A percentile compares a stretch with the other conserved stretches of the same genome.
These are phyloP conservation scores for Theretra japonica DNA, from an alignment of 2,888 invertebrate genomes.

Conservation along the genomic window DNA sequence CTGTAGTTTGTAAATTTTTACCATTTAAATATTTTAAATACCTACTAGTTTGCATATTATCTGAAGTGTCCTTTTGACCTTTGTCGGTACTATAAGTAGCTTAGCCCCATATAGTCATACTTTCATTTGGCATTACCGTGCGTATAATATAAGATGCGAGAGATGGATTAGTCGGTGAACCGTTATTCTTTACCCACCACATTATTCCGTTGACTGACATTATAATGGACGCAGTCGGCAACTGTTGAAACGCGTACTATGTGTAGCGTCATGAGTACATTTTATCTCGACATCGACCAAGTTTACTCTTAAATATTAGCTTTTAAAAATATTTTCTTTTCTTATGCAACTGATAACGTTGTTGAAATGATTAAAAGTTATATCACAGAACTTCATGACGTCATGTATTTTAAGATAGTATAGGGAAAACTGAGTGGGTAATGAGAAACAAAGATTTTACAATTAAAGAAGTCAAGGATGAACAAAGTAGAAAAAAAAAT, in stretches of 20 bases:
- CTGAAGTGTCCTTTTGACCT: not conserved
- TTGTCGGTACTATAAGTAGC: not conserved
- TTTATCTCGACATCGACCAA: constrained; percentile 3
- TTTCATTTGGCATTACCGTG: not conserved
- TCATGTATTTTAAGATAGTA: too few relatives aligned
- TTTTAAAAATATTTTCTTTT: not conserved
- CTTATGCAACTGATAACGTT: not conserved
- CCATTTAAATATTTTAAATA: too few relatives aligned
- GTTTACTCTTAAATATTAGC: not conserved
- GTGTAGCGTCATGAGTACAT: not conserved
- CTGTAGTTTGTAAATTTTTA: too few relatives aligned
- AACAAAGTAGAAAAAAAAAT: too few relatives aligned
- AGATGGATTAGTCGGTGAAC: not conserved
- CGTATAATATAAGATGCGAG: not conserved
- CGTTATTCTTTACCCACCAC: constrained; percentile 9
- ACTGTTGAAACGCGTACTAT: not conserved
- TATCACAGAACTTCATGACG: too few relatives aligned
- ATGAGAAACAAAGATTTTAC: too few relatives aligned
- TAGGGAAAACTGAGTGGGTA: too few relatives aligned
- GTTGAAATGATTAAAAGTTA: too few relatives aligned
- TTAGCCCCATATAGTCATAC: not conserved
- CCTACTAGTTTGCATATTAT: not conserved
- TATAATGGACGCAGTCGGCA: not conserved
- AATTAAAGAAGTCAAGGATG: too few relatives aligned
- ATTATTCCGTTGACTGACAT: constrained; percentile 1